phyloP scores from a whole-genome alignment of 2,888 invertebrate genomes.

The Rosalia funebris region DNA sequence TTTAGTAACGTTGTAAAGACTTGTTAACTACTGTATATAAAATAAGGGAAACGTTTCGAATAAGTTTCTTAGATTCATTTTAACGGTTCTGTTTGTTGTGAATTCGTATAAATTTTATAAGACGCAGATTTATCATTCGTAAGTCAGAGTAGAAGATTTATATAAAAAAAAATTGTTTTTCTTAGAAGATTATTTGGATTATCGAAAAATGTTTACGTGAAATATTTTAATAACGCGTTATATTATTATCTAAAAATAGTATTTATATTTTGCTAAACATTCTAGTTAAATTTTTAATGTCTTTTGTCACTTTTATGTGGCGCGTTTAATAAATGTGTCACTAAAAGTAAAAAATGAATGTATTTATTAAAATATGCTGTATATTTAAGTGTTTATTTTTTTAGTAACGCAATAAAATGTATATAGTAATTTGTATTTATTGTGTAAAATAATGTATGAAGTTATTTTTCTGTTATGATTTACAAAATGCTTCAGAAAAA shows the following conservation, averaged over 20 bases:
- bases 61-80: not conserved
- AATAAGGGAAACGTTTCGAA: not conserved
- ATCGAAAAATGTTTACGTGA: too few species aligned
- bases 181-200: too few species aligned
- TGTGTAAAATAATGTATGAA: not conserved
- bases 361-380: too few species aligned
- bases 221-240: too few species aligned
- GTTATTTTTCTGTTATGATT: not conserved
- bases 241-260: too few species aligned
- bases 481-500: not conserved
- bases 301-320: too few species aligned
- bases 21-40: constrained; percentile 5
- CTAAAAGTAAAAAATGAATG: too few species aligned
- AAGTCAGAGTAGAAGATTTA: not conserved
- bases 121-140: not conserved
- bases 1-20: constrained; percentile 4
- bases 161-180: too few species aligned
- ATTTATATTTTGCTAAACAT: too few species aligned
- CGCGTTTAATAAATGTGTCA: too few species aligned
- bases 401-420: not conserved
- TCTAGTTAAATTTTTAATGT: too few species aligned
- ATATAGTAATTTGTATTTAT: not conserved
- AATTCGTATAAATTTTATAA: constrained; percentile 14
- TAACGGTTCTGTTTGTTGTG: not conserved
- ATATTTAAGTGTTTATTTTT: too few species aligned